Conservation (phyloP, 2,888 invertebrate species). For the Adelognathus sp. region DNA sequence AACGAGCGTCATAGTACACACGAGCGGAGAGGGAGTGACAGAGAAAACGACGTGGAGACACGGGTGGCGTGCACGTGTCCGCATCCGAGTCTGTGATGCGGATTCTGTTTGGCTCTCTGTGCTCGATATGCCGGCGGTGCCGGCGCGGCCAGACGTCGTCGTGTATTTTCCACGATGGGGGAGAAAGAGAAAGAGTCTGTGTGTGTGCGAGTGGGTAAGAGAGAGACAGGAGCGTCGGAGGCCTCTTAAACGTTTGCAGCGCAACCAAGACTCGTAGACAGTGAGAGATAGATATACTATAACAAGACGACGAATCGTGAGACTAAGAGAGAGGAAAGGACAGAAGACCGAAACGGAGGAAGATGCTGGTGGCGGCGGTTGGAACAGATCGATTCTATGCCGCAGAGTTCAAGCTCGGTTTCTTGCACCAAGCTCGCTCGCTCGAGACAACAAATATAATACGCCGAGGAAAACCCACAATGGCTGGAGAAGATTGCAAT, state of each 20-base stretch:
- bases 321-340: conserved; percentile 4
- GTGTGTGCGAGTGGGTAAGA: neutral
- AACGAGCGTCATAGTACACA: neutral
- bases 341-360: conserved; percentile 27
- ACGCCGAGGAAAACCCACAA: too few species aligned
- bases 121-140: conserved; percentile 30
- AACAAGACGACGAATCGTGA: conserved; percentile 25
- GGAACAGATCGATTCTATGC: conserved; percentile 58
- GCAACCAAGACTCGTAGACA: conserved; percentile 4
- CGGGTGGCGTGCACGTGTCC: conserved; percentile 59
- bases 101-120: conserved; percentile 42
- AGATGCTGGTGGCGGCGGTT: conserved; percentile 34
- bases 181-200: neutral
- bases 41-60: conserved; percentile 48
- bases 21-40: conserved; percentile 32
- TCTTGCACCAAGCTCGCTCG: conserved; percentile 1
- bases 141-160: conserved; percentile 50
- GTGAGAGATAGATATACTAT: neutral
- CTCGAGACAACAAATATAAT: neutral
- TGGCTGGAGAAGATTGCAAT: too few species aligned
- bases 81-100: conserved; percentile 48
- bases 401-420: conserved; percentile 59
- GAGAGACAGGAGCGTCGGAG: conserved; percentile 21
- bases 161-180: conserved; percentile 49
- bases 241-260: conserved; percentile 55